Conservation (phyloP, 2,113 vertebrate genomes). For the Hippocampus barbouri region DNA sequence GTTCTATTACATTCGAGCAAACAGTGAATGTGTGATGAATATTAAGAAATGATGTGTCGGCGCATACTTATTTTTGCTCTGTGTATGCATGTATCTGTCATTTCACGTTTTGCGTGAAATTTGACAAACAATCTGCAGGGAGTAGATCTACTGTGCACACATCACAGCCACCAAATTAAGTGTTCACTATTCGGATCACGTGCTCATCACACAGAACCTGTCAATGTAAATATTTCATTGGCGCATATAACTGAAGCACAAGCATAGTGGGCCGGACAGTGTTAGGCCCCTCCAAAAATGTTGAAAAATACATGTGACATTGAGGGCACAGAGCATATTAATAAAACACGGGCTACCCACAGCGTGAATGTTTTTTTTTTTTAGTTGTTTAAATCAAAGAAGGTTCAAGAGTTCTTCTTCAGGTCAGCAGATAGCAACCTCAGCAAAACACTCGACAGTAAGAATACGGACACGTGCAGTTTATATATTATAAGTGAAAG, state of each 20-base stretch:
- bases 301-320: conserved; percentile 59
- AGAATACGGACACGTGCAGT: neutral
- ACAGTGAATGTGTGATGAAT: conserved; percentile 4
- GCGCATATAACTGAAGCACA: conserved; percentile 37
- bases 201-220: conserved; percentile 15
- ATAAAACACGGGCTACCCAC: conserved; percentile 56
- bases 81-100: neutral
- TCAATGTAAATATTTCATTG: conserved; percentile 47
- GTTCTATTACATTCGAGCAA: neutral
- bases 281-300: conserved; percentile 49
- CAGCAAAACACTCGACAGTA: neutral
- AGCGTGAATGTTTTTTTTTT: conserved; percentile 23
- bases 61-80: neutral
- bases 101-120: neutral
- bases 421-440: neutral
- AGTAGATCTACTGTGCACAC: neutral
- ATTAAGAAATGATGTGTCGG: conserved; percentile 1
- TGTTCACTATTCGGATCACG: conserved; percentile 13
- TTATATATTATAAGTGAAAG: neutral
- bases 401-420: conserved; percentile 23
- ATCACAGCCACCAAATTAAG: conserved; percentile 11
- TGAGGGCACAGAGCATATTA: conserved; percentile 54
- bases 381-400: conserved; percentile 8
- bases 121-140: neutral
- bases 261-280: conserved; percentile 31